Base-by-base conservation (phyloP, 2,888 invertebrate genomes). In the Xylota segnis region DNA sequence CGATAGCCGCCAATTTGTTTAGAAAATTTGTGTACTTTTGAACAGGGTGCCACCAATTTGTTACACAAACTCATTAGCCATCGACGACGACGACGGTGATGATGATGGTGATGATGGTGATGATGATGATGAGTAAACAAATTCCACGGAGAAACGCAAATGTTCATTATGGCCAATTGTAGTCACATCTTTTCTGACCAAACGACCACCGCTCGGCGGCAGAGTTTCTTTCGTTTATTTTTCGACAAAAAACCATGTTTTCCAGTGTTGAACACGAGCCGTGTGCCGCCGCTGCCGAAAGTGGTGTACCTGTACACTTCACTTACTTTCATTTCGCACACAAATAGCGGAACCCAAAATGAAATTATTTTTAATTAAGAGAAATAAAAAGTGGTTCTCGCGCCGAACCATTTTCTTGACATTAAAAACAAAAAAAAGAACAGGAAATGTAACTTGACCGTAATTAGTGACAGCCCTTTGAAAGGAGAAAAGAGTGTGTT, bases 281-380 rank as follows among this genome's bases (percentile, higher is more conserved):
- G 40, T n/a, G 6, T 12, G 12, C 37, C 34, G 9, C 34, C 34
- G 40, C 40, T 10, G 12, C 61, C 52, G 37, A 70, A 70, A 76
- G 59, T 61, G 59, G 18, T 70, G 56, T 29, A 54, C 70, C n/a
- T 70, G 56, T 29, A 54, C 70, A 56, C 70, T 54, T 56, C 68
- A 63, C 70, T 78, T 56, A 78, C 83, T 78, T 83, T 83, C 83
- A 78, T 83, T 83, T 83, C 66, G 72, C 78, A 54, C 37, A 37
- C 54, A 40, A 66, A 59, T 54, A 58, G 5, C 27, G 7, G 72
- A 34, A 37, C 23, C 23, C 29, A 66, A 71, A 56, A 71, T 58
- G 34, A 59, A 59, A 59, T 71, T 59, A 54, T 58, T 37, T 68
- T 68, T 70, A 61, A 77, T 70, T 77, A 70, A 61, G 59, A 40